A percentile compares a stretch with the other conserved stretches of the same genome.
phyloP scores from a whole-genome alignment of 2,888 invertebrate species.

The Synergus umbraculus region DNA sequence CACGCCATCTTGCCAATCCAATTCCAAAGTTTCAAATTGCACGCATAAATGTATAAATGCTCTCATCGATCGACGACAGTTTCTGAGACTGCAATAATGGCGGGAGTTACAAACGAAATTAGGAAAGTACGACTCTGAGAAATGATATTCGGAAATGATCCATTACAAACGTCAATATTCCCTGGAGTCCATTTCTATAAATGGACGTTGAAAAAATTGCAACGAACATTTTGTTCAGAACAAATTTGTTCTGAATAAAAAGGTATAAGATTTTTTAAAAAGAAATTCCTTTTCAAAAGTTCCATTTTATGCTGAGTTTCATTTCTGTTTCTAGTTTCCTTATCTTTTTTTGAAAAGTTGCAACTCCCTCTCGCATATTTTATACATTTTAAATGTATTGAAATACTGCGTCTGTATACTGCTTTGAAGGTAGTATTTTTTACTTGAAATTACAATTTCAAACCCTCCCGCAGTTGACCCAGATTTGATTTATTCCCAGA shows the following conservation, averaged over 20 bases:
- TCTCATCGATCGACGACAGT: constrained; percentile 22
- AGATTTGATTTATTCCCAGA: neutral
- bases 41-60: constrained; percentile 49
- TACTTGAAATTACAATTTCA: too few relatives aligned
- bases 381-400: too few relatives aligned
- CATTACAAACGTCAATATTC: constrained; percentile 48
- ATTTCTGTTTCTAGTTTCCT: too few relatives aligned
- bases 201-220: too few relatives aligned
- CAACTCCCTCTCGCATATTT: too few relatives aligned
- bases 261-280: neutral
- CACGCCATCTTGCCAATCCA: constrained; percentile 61
- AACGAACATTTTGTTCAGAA: too few relatives aligned
- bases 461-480: neutral
- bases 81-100: constrained; percentile 5
- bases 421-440: too few relatives aligned
- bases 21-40: constrained; percentile 68
- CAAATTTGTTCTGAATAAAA: neutral
- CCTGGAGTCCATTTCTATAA: too few relatives aligned
- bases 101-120: constrained; percentile 12
- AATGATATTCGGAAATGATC: constrained; percentile 71
- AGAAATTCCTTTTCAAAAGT: too few relatives aligned
- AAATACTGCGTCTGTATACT: too few relatives aligned
- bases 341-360: too few relatives aligned
- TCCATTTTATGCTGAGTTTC: too few relatives aligned
- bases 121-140: constrained; percentile 56